Base-by-base conservation (phyloP, 2,113 vertebrate genomes). In the Leiothrix lutea region DNA sequence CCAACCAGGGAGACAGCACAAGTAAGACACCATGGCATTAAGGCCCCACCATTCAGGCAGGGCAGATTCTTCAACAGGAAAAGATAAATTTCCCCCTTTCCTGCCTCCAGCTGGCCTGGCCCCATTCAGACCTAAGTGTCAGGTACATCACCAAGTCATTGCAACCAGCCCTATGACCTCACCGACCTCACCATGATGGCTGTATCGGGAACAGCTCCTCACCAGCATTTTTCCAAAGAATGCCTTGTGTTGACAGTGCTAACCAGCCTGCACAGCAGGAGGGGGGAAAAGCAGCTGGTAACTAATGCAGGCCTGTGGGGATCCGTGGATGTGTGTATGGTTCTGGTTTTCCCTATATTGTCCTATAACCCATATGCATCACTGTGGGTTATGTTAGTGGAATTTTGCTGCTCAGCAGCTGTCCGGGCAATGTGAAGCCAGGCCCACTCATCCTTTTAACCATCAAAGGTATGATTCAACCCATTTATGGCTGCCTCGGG, bases 381-480 rank as follows among this genome's bases (percentile, higher is more conserved):
- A 18, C 78, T 85, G 87, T 0, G 80, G 91, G 77, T 81, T 95
- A 2, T 57, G 72, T 16, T 57, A 42, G 86, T 53, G 91, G 95
- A 95, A 95, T 90, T 80, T 22, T 82, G 70, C 89, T 96, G 91
- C 85, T 92, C 84, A 87, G 81, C 94, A 95, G 93, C 92, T 95
- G 92, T 66, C 50, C 0, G 0, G 79, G 62, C 77, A 16, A 71
- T 33, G 53, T 5, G 69, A 83, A 92, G 69, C 88, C 88, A 75
- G 92, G 69, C 73, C 53, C 61, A 4, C 78, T 89, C 77, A 50
- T 80, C 92, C 74, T 80, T 75, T 69, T 72, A 75, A 72, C 53
- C 81, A 88, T 88, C 92, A 88, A 95, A 90, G 74, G 70, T 95
- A 82, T 0, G 0, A 24, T 60, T 72, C 62, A 35, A 56, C 31